A percentile compares a stretch with the other conserved stretches of the same genome.
Conservation (phyloP, 2,888 invertebrate species). For the Lagria hirta region DNA sequence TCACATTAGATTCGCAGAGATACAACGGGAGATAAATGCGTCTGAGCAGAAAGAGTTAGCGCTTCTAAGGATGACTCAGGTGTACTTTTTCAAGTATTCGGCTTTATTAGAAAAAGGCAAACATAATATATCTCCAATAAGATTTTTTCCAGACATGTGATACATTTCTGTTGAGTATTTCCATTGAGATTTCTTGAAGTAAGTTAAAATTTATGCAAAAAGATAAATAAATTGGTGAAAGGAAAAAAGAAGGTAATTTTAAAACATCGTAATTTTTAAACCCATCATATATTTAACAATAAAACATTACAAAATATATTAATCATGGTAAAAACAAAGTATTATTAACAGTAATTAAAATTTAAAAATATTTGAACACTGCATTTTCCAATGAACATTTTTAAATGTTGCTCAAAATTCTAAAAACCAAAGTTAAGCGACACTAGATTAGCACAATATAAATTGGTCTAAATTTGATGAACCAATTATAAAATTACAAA, state of each 20-base stretch:
- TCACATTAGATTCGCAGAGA: no score
- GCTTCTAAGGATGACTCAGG: no score
- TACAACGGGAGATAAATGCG: no score
- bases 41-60: no score
- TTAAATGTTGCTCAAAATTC: slow-evolving; percentile 12
- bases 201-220: no score
- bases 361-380: slow-evolving; percentile 38
- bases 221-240: no score
- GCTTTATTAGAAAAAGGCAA: no score
- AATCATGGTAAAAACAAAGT: slow-evolving; percentile 41
- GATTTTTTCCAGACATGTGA: no score
- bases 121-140: no score
- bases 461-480: slow-evolving; percentile 32
- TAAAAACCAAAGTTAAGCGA: slow-evolving; percentile 24
- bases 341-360: slow-evolving; percentile 41
- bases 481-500: slow-evolving; percentile 44
- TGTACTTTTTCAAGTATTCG: no score
- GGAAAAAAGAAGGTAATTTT: slow-evolving; percentile 3
- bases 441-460: slow-evolving; percentile 17
- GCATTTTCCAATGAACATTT: slow-evolving; percentile 28
- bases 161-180: no score
- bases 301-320: slow-evolving; percentile 48
- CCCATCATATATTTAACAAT: slow-evolving; percentile 48
- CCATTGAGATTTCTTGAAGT: no score
- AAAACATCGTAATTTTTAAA: slow-evolving; percentile 38